Conservation (phyloP, 53 echinoderm and acorn worm genomes). For the Arbacia lixula region DNA sequence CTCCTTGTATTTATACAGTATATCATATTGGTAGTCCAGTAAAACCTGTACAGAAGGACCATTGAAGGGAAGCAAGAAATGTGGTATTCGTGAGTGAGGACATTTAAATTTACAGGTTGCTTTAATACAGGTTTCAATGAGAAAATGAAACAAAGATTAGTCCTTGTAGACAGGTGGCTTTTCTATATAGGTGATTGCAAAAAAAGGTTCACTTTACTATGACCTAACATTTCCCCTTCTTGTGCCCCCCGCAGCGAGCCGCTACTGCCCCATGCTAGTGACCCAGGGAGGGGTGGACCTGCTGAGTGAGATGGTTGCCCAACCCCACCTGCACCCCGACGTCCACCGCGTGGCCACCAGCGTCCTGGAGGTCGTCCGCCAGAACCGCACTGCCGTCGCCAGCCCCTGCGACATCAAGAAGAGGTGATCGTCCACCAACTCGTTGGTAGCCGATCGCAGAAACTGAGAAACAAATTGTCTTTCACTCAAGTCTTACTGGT, state of each 20-base stretch:
- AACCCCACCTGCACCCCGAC: constrained; percentile 71
- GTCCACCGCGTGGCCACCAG: constrained; percentile 80
- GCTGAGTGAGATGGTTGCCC: constrained; percentile 72
- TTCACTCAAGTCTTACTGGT: constrained; percentile 7
- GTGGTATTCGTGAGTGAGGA: too few species aligned
- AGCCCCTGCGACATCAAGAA: constrained; percentile 44
- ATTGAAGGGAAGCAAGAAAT: too few species aligned
- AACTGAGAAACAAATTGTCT: neutral
- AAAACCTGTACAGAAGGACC: too few species aligned
- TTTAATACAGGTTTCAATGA: too few species aligned
- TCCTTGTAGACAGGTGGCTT: too few species aligned
- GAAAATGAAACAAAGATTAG: too few species aligned
- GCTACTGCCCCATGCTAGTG: constrained; percentile 95
- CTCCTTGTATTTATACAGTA: too few species aligned
- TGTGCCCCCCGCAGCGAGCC: constrained; percentile 64
- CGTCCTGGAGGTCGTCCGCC: constrained; percentile 77
- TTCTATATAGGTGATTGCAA: too few species aligned
- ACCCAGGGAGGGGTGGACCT: constrained; percentile 87
- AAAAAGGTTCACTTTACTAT: too few species aligned
- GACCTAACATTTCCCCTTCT: neutral
- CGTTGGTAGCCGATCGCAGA: neutral
- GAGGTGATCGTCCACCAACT: constrained; percentile 17
- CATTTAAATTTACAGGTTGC: too few species aligned
- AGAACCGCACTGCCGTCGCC: constrained; percentile 45
- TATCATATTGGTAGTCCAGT: too few species aligned